These are phyloP conservation scores for Orientallactaga sibirica DNA, from an alignment of 2,797 vertebrate species.

Conservation along the genomic window DNA sequence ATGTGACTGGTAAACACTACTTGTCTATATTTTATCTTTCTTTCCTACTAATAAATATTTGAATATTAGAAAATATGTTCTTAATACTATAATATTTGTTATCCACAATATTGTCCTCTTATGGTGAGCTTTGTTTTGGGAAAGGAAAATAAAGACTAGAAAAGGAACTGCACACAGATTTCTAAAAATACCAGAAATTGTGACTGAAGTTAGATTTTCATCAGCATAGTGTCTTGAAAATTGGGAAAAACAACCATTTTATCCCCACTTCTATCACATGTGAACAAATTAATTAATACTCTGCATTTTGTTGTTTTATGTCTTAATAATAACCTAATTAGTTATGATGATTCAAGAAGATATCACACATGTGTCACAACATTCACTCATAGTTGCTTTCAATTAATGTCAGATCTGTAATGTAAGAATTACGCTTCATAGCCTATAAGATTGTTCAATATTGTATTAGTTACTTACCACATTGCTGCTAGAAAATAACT, in stretches of 20 bases:
- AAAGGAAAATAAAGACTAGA: neutral
- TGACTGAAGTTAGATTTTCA: neutral
- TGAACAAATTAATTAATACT: neutral
- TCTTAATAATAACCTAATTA: neutral
- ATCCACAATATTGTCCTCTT: neutral
- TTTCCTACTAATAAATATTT: neutral
- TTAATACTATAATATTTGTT: slow-evolving; percentile 1
- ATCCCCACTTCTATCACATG: neutral
- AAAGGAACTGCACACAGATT: neutral
- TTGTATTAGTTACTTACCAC: no score
- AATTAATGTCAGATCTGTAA: neutral
- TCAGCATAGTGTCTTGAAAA: neutral
- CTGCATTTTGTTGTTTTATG: neutral
- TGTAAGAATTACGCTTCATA: neutral
- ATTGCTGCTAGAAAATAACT: no score
- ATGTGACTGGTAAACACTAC: neutral
- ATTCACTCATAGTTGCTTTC: neutral
- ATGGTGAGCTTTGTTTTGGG: neutral
- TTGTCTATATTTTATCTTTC: slow-evolving; percentile 3
- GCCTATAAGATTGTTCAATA: neutral
- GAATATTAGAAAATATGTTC: neutral
- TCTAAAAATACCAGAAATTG: neutral
- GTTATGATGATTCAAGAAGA: neutral
- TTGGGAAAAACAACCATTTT: neutral
- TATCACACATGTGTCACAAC: neutral